A percentile compares a stretch with the other conserved stretches of the same genome.
phyloP scores from a whole-genome alignment of 1,140 invertebrate genomes.

The Drosophila eugracilis region DNA sequence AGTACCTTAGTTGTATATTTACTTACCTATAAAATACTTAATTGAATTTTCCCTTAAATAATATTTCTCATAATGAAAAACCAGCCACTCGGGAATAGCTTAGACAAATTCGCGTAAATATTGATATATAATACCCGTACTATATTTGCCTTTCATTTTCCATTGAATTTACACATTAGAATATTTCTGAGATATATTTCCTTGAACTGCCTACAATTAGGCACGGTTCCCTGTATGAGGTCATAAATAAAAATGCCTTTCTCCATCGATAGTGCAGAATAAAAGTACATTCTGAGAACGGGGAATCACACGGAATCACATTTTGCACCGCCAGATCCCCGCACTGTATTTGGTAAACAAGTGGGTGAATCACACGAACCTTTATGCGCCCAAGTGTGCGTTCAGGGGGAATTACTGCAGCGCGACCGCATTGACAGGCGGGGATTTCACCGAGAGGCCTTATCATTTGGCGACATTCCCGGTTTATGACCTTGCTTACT shows the following conservation, averaged over 20 bases:
- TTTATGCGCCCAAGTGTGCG: neutral
- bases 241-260: conserved; percentile 9
- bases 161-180: neutral
- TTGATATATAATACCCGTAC: neutral
- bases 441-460: conserved; percentile 17
- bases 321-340: neutral
- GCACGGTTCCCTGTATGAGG: neutral
- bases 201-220: conserved; percentile 9
- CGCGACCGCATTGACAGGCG: conserved; percentile 13
- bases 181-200: neutral
- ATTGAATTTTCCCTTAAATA: too few species aligned
- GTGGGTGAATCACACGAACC: conserved; percentile 40
- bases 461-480: conserved; percentile 47
- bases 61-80: too few species aligned
- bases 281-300: conserved; percentile 26
- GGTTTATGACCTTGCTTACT: conserved; percentile 21
- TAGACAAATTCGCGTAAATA: too few species aligned
- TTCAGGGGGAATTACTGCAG: conserved; percentile 36
- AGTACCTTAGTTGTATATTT: conserved; percentile 20
- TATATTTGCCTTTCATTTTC: neutral
- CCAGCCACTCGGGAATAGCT: too few species aligned
- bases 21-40: neutral
- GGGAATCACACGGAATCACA: conserved; percentile 31
- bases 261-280: neutral
- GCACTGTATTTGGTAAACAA: neutral